Evolutionary conservation across 2,888 invertebrate genomes (phyloP), one percentile per base, ranked within the genome.

Genomic region (Athalia cordata): DNA sequence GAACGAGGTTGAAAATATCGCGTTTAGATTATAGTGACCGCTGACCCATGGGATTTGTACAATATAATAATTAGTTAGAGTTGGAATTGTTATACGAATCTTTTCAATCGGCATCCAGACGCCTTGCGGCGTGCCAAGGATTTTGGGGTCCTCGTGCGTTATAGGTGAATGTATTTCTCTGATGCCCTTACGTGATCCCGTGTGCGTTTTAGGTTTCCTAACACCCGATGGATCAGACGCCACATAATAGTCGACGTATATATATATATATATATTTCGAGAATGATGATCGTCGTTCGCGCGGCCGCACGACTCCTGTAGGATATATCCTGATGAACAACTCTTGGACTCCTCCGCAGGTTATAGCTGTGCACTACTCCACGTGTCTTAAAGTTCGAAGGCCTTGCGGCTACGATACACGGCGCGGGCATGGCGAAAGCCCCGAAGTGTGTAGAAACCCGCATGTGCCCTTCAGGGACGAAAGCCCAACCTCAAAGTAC

Each of bases 401-500:
- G 64, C 75, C 75, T 75, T 62, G 75, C 75, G 75, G 75, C 75
- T 75, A 62, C 75, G 75, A 29, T 29, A 29, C 29, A 29, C 29
- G 29, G 29, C 2, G 29, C 29, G 29, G 29, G 62, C 75, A 62
- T 50, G 62, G 75, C 75, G 64, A 75, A 75, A 75, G 75, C 75
- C 75, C 75, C 62, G 50, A 62, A 75, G 75, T 75, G 75, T 45
- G 47, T n/a, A 62, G 62, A 29, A 29, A 29, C 75, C 75, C 75
- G n/a, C n/a, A 47, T 52, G 75, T 75, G 75, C 75, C 75, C 83
- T 78, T 78, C 67, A 79, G 82, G 82, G 85, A 86, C 84, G 84
- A 88, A 89, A 87, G 86, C 84, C 87, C 86, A 87, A 87, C 85
- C 84, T 86, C 86, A 84, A 87, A 88, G 86, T 85, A 86, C 87